Evolutionary conservation across 2,797 vertebrate species (phyloP).

Genomic region (Cynopterus sphinx): DNA sequence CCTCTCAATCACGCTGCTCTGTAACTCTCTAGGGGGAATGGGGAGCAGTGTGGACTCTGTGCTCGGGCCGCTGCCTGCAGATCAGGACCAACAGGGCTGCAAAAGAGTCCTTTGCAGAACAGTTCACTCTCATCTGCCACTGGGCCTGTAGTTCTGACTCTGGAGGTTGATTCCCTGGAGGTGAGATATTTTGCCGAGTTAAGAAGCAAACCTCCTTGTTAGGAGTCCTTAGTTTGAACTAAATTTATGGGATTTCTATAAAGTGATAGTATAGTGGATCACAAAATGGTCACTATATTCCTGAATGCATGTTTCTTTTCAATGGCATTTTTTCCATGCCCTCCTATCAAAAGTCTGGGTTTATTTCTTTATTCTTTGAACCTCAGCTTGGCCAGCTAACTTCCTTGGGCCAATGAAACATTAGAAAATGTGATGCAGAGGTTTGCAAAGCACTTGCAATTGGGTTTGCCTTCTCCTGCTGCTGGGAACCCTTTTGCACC

Average conservation of each 20-base stretch:
- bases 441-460: not conserved
- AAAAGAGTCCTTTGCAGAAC: not conserved
- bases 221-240: not conserved
- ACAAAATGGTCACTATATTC: not conserved
- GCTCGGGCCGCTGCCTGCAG: not conserved
- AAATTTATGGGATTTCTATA: not conserved
- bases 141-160: not conserved
- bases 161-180: not conserved
- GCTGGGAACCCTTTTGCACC: not conserved
- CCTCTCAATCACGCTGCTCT: not conserved
- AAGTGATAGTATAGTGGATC: not conserved
- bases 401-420: not conserved
- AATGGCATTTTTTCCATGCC: not conserved
- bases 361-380: not conserved
- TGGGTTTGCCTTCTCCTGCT: not conserved
- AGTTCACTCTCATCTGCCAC: not conserved
- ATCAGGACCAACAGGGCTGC: not conserved
- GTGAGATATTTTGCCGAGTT: not conserved
- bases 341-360: not conserved
- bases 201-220: not conserved
- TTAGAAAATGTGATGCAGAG: not conserved
- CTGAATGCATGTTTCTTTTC: not conserved
- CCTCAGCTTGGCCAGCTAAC: not conserved
- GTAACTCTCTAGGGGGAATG: not conserved
- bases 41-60: rapidly evolving